These are phyloP conservation scores for Spodoptera littoralis DNA, from an alignment of 2,888 invertebrate species.

Conservation along the genomic window DNA sequence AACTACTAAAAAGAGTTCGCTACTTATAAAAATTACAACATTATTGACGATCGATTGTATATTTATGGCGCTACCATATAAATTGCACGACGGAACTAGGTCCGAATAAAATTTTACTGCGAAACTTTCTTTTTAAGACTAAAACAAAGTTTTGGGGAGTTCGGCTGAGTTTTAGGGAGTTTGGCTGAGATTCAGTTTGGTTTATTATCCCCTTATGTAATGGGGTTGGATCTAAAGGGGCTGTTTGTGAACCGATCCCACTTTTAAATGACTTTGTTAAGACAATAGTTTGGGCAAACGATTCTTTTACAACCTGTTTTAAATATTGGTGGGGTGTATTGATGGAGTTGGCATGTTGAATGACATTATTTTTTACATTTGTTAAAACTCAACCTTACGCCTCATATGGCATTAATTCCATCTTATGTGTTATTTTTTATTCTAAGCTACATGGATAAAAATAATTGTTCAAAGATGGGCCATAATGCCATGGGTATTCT, in stretches of 20 bases:
- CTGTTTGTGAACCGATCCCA: conserved; percentile 14
- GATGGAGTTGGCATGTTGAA: too few species aligned
- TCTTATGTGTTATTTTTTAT: too few species aligned
- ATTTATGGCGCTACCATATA: conserved; percentile 67
- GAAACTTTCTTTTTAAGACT: conserved; percentile 64
- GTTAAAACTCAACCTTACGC: too few species aligned
- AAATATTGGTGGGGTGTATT: too few species aligned
- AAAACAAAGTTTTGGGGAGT: conserved; percentile 58
- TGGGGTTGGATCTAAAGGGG: conserved; percentile 38
- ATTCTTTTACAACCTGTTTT: neutral
- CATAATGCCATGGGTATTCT: too few species aligned
- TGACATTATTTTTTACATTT: too few species aligned
- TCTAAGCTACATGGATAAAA: too few species aligned
- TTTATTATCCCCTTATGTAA: conserved; percentile 44
- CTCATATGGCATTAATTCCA: too few species aligned
- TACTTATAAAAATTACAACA: conserved; percentile 59
- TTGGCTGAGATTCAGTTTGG: conserved; percentile 52
- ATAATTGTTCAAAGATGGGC: too few species aligned
- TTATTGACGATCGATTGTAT: conserved; percentile 64
- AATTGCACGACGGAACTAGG: conserved; percentile 62
- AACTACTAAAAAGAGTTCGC: conserved; percentile 31
- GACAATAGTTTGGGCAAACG: neutral
- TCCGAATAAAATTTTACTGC: conserved; percentile 67
- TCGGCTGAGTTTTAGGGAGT: conserved; percentile 56
- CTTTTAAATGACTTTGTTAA: conserved; percentile 21